Base-by-base conservation (phyloP, 2,888 invertebrate genomes). In the Rhorus exstirpatorius region DNA sequence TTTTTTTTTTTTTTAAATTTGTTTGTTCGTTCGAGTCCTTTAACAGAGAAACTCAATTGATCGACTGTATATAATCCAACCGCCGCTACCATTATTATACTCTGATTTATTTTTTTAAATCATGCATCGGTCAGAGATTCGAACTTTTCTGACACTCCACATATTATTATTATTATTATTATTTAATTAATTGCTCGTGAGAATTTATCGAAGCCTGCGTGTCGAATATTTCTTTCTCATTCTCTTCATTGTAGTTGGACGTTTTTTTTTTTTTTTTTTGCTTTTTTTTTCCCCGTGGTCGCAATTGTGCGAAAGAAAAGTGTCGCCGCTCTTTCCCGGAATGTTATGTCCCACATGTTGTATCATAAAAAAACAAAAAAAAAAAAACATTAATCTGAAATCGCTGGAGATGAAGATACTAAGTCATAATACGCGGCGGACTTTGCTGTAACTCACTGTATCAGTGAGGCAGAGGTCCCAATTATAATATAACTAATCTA, bases 401-500 rank as follows among this genome's bases (percentile, higher is more conserved):
- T 89, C 86, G 84, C 81, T 88, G 86, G 81, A 83, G 81, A 83
- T 83, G 84, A 83, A 84, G 82, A 65, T 84, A 86, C 87, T 89
- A 89, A 90, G 89, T 89, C 88, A 90, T 83, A 85, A 80, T 87
- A 86, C 81, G 82, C 84, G 78, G 85, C 74, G 84, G 85, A 86
- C 83, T 82, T 76, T 35, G 85, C 86, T 88, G 88, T 85, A 84
- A 90, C 91, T 92, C 92, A 91, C 92, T 92, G 92, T 90, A 92
- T 93, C 92, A 93, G 92, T 92, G 92, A 91, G 91, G 89, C 89
- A 89, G 87, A 85, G 84, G 83, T 89, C 85, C 87, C 87, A 84
- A 88, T 90, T 89, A 88, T n/a, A n/a, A n/a, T 68, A 81, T 89
- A 79, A 86, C 67, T 89, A 88, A 90, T 88, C 87, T 89, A 89